phyloP scores from a whole-genome alignment of 2,797 vertebrate species.

The Helicolenus hilgendorfi region DNA sequence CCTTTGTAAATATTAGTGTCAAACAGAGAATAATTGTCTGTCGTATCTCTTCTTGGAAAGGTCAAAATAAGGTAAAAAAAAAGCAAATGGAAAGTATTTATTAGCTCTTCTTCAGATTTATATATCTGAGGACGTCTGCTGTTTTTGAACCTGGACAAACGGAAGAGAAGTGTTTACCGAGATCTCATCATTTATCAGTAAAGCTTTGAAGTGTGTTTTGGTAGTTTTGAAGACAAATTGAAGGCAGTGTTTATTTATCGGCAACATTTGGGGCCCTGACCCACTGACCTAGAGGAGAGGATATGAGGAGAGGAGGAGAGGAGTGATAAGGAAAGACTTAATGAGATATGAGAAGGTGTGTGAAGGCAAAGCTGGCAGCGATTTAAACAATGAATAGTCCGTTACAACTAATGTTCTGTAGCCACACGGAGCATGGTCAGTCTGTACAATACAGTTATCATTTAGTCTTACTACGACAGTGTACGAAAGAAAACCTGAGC shows the following conservation, averaged over 20 bases:
- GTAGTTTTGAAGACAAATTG: slow-evolving; percentile 66
- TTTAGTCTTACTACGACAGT: background rate
- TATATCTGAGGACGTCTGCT: slow-evolving; percentile 15
- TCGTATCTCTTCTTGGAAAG: background rate
- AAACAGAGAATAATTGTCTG: background rate
- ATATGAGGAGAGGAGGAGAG: slow-evolving; percentile 9
- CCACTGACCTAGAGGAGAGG: slow-evolving; percentile 49
- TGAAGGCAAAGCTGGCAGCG: background rate
- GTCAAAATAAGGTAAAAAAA: slow-evolving; percentile 26
- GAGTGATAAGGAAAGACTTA: slow-evolving; percentile 14
- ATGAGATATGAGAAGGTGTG: slow-evolving; percentile 31
- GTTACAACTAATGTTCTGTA: background rate
- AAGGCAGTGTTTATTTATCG: slow-evolving; percentile 43
- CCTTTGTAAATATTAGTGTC: slow-evolving; percentile 34
- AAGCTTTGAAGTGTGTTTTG: slow-evolving; percentile 67
- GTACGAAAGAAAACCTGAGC: slow-evolving; percentile 75
- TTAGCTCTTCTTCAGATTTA: slow-evolving; percentile 47
- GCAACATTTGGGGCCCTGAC: slow-evolving; percentile 43
- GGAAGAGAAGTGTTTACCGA: slow-evolving; percentile 57
- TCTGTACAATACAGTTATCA: background rate
- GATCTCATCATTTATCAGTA: slow-evolving; percentile 44
- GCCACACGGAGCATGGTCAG: background rate
- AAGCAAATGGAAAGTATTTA: slow-evolving; percentile 52
- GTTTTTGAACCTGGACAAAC: slow-evolving; percentile 40
- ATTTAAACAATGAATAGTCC: background rate